Conservation (phyloP, 2,797 vertebrate genomes). For the Rhadinocentrus ornatus region DNA sequence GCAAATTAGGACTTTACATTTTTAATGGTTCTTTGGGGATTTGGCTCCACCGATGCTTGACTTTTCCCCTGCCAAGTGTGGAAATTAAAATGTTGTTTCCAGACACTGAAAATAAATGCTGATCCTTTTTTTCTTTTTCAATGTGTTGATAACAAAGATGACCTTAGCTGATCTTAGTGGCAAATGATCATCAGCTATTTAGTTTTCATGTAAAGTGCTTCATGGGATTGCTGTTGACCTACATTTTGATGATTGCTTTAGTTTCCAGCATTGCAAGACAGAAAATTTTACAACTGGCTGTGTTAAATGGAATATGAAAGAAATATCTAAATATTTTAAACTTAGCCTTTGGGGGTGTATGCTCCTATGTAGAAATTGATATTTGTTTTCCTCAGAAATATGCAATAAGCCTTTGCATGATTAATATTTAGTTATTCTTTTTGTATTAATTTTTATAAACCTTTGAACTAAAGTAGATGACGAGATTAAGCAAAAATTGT, state of each 20-base stretch:
- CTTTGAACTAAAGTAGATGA: background rate
- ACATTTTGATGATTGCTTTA: conserved; percentile 37
- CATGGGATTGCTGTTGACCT: conserved; percentile 50
- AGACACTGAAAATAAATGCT: background rate
- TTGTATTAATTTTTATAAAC: background rate
- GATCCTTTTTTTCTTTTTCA: conserved; percentile 25
- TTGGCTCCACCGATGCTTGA: background rate
- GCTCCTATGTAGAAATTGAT: background rate
- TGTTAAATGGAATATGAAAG: conserved; percentile 12
- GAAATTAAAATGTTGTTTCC: background rate
- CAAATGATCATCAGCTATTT: conserved; percentile 43
- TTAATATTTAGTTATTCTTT: background rate
- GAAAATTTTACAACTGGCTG: conserved; percentile 16
- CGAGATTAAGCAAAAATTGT: background rate
- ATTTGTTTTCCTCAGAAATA: background rate
- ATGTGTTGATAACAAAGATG: conserved; percentile 37
- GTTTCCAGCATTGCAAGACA: conserved; percentile 12
- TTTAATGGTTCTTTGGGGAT: background rate
- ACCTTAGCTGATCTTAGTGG: background rate
- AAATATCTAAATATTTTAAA: conserved; percentile 3
- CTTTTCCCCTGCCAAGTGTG: conserved; percentile 15
- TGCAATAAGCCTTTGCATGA: background rate
- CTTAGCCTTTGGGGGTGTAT: conserved; percentile 8
- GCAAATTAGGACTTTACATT: conserved; percentile 40
- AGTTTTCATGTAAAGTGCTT: conserved; percentile 22